Base-by-base conservation (phyloP, 2,888 invertebrate genomes). In the Byasa hedistus region DNA sequence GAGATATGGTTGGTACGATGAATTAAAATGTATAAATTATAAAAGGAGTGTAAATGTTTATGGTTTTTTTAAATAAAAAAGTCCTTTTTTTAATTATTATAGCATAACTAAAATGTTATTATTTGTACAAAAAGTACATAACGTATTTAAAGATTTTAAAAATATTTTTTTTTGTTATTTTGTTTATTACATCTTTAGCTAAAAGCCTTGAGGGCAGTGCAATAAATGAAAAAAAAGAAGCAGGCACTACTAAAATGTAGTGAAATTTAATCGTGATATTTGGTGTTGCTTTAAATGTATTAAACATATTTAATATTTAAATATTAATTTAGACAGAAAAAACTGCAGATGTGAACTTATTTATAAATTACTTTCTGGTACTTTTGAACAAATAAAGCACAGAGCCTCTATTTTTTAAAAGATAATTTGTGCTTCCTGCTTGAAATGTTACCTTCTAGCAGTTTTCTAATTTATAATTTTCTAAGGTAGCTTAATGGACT, bases 391-490 rank as follows among this genome's bases (percentile, higher is more conserved):
- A 10, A 22, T 54, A 54, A 22, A 54, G 22, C 17, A 12, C 8
- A 59, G 23, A 39, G 32, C 51, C 19, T 54, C 61, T 54, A 22
- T 56, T 58, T 48, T 68, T 68, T 61, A 69, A 66, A 64, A 68
- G 69, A 73, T 76, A 80, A 79, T 76, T 80, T 75, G 76, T 76
- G 85, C 81, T 87, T 90, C 89, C 89, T 88, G 85, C 80, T 76
- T 82, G 83, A 84, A 82, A 89, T 89, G 87, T 78, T 81, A 75
- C 75, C 75, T 78, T 81, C 72, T 65, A 70, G 71, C 71, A 72
- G 71, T 73, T 75, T 74, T 73, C 70, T 73, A 71, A 68, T 69
- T 72, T 74, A 70, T 73, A 73, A 67, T 70, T 68, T 69, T 64
- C 64, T 68, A 70, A 72, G 70, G 58, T 69, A 72, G 68, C 24